A percentile compares a stretch with the other conserved stretches of the same genome.
Evolutionary conservation across 2,797 vertebrate genomes (phyloP).

Genomic region (Hipposideros larvatus): DNA sequence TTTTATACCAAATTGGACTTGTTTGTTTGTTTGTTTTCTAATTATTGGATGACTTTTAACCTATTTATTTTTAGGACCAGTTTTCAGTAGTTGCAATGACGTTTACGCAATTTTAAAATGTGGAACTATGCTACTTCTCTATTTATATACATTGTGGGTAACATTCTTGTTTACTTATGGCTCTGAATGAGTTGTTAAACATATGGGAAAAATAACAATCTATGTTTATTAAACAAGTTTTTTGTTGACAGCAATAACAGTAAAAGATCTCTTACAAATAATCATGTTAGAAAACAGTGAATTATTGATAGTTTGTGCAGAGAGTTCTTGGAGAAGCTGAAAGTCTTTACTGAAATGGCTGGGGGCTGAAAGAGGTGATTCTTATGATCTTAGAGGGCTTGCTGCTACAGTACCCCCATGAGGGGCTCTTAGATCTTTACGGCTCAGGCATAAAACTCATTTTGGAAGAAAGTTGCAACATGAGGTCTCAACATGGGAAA

Average conservation of each 20-base stretch:
- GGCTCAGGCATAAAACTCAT: conserved; percentile 47
- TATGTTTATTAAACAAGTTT: not conserved
- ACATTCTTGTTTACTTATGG: conserved; percentile 41
- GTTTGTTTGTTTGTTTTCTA: not conserved
- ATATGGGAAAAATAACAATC: conserved; percentile 50
- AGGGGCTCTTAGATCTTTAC: conserved; percentile 14
- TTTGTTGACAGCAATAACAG: conserved; percentile 53
- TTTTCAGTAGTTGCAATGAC: conserved; percentile 4
- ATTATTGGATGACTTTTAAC: not conserved
- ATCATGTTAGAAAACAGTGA: conserved; percentile 19
- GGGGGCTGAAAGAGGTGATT: not conserved
- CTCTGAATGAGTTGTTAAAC: conserved; percentile 37
- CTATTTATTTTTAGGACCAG: not conserved
- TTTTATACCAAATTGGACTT: not conserved
- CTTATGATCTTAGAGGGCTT: not conserved
- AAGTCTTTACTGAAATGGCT: not conserved
- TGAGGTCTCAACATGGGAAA: conserved; percentile 48
- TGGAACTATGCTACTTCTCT: not conserved
- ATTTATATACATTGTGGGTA: not conserved
- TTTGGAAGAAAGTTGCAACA: conserved; percentile 39
- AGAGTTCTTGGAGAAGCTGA: not conserved
- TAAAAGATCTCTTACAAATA: conserved; percentile 38
- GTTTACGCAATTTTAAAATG: not conserved
- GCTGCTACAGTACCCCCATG: rapidly evolving
- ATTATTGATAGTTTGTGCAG: not conserved